These are phyloP conservation scores for Chondrilla cf. caribensis DNA, from an alignment of 37 sponge, comb jelly and placozoan species.

Conservation along the genomic window DNA sequence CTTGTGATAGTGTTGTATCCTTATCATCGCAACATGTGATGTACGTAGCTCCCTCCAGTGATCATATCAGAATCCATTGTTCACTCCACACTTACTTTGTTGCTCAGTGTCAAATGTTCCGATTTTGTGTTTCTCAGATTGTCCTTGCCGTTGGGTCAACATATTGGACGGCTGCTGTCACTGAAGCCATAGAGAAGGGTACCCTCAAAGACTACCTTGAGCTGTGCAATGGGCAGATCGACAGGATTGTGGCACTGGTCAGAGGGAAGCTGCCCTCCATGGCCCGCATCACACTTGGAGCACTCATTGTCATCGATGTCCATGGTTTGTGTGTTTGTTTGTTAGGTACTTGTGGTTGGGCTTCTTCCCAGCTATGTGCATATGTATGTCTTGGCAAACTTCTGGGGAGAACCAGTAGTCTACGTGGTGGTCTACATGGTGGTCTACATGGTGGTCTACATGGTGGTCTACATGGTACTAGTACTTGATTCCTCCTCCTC, in stretches of 20 bases:
- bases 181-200: conserved; percentile 67
- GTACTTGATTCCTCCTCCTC: too few relatives aligned
- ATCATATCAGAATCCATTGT: too few relatives aligned
- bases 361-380: neutral
- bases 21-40: too few relatives aligned
- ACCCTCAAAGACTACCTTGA: conserved; percentile 84
- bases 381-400: neutral
- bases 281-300: conserved; percentile 92
- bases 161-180: conserved; percentile 93
- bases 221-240: conserved; percentile 83
- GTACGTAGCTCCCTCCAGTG: too few relatives aligned
- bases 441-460: too few relatives aligned
- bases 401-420: too few relatives aligned
- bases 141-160: conserved; percentile 85
- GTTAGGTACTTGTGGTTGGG: neutral
- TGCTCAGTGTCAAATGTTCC: too few relatives aligned
- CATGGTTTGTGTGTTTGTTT: conserved; percentile 78
- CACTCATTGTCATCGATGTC: conserved; percentile 97
- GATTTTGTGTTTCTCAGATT: conserved; percentile 21
- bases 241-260: conserved; percentile 91
- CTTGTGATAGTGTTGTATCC: too few relatives aligned
- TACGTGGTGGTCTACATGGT: too few relatives aligned
- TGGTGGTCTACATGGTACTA: too few relatives aligned
- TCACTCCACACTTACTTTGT: too few relatives aligned
- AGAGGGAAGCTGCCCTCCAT: conserved; percentile 91